phyloP scores from a whole-genome alignment of 1,140 invertebrate species.

The Euwallacea fornicatus region DNA sequence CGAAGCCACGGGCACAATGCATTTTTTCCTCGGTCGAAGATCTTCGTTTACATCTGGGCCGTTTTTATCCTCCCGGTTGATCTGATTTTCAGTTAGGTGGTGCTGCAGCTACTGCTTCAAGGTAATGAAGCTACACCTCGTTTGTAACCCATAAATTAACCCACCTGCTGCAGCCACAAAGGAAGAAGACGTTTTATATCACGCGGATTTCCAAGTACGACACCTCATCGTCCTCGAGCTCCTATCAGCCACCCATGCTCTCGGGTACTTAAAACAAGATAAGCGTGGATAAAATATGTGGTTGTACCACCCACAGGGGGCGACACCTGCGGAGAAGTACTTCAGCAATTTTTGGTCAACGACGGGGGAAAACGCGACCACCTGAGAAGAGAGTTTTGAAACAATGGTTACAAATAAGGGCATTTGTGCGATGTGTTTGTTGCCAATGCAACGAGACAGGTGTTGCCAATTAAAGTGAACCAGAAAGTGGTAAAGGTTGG shows the following conservation, averaged over 20 bases:
- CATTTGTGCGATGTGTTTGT: neutral
- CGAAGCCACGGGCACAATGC: constrained; percentile 44
- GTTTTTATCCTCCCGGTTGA: neutral
- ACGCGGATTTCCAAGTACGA: constrained; percentile 12
- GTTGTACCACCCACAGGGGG: constrained; percentile 20
- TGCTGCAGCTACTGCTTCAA: neutral
- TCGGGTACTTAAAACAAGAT: constrained; percentile 11
- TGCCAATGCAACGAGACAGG: neutral
- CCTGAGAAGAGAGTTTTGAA: neutral
- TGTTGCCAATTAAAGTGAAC: constrained; percentile 1
- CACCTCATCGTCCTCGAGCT: constrained; percentile 17
- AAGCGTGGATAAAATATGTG: constrained; percentile 18
- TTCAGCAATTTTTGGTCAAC: neutral
- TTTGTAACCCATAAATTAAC: constrained; percentile 24
- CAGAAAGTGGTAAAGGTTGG: no score
- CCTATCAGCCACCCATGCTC: constrained; percentile 26
- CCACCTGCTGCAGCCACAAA: constrained; percentile 14
- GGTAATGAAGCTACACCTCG: neutral
- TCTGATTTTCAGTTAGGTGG: neutral
- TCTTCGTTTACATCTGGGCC: no score
- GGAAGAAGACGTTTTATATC: constrained; percentile 13
- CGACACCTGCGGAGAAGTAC: neutral
- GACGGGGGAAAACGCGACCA: neutral
- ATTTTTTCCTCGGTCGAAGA: constrained; percentile 12
- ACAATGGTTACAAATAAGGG: neutral